A percentile compares a stretch with the other conserved stretches of the same genome.
phyloP scores from a whole-genome alignment of 1,140 invertebrate genomes.

The Trypoxylus dichotomus region DNA sequence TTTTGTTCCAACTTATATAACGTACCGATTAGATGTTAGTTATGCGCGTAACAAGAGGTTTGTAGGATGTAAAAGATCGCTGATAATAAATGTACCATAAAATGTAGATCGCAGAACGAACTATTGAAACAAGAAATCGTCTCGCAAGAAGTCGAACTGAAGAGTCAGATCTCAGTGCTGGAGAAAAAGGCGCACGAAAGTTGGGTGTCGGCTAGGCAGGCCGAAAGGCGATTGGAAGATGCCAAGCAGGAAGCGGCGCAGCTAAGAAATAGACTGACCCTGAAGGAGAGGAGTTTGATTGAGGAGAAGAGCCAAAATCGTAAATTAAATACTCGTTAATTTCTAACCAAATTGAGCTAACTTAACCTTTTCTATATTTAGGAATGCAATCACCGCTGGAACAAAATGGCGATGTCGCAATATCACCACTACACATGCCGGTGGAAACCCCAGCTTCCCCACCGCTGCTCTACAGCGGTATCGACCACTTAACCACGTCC shows the following conservation, averaged over 20 bases:
- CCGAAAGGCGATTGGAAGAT: conserved; percentile 76
- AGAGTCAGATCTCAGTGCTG: conserved; percentile 70
- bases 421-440: conserved; percentile 54
- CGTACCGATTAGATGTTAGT: too few species aligned
- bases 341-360: too few species aligned
- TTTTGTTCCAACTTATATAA: too few species aligned
- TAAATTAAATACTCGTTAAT: too few species aligned
- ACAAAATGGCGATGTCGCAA: conserved; percentile 48
- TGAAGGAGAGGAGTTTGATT: conserved; percentile 58
- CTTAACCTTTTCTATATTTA: neutral
- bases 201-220: conserved; percentile 74
- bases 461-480: conserved; percentile 50
- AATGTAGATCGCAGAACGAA: conserved; percentile 67
- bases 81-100: neutral
- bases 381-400: conserved; percentile 49
- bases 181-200: conserved; percentile 78
- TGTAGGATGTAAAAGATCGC: neutral
- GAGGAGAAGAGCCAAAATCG: conserved; percentile 49
- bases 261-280: conserved; percentile 70
- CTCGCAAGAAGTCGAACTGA: conserved; percentile 76
- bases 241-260: conserved; percentile 72
- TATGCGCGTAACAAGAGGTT: too few species aligned
- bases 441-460: conserved; percentile 57
- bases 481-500: conserved; percentile 56
- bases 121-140: conserved; percentile 75